Evolutionary conservation across 2,113 vertebrate species (phyloP).

Genomic region (Egretta garzetta): DNA sequence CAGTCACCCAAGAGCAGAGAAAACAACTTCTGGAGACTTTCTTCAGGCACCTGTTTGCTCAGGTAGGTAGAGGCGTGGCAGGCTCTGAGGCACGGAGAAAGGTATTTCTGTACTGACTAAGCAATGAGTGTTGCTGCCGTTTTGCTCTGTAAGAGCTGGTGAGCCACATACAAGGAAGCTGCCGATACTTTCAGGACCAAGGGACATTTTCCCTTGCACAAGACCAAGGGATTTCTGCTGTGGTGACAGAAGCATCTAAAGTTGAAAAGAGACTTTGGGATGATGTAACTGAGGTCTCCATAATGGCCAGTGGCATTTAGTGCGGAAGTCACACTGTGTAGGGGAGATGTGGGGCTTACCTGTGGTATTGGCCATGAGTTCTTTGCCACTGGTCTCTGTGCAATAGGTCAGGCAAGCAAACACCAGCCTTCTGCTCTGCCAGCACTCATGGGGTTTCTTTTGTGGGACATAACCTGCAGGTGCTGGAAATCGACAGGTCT

Average conservation of each 20-base stretch:
- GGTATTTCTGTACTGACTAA: background rate
- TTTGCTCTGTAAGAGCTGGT: background rate
- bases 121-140: background rate
- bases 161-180: background rate
- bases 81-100: background rate
- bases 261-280: background rate
- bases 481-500: constrained; percentile 86
- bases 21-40: constrained; percentile 91
- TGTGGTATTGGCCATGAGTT: background rate
- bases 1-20: constrained; percentile 88
- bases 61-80: constrained; percentile 75
- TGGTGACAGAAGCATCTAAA: background rate
- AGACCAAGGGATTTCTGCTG: background rate
- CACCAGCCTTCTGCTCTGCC: background rate
- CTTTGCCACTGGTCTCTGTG: background rate
- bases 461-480: constrained; percentile 68
- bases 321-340: background rate
- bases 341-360: rapidly evolving
- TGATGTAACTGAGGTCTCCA: background rate
- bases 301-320: background rate
- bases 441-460: background rate
- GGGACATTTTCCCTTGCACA: background rate
- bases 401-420: background rate
- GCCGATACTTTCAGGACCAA: background rate
- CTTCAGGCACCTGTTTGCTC: constrained; percentile 91